Evolutionary conservation across 2,113 vertebrate species (phyloP).

Genomic region (Aphelocoma coerulescens): DNA sequence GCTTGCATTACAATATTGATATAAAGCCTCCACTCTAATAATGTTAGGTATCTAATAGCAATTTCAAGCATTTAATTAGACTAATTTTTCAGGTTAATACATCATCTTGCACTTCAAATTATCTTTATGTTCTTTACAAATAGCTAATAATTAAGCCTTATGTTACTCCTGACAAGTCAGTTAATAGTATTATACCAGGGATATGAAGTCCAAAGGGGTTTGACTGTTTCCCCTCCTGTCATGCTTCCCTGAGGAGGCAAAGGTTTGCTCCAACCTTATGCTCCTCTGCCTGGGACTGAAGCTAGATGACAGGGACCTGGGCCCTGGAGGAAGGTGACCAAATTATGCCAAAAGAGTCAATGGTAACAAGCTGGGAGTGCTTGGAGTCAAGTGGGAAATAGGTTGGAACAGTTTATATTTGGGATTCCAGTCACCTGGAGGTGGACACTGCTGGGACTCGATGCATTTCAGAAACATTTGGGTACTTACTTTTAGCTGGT

Average conservation of each 20-base stretch:
- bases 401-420: background rate
- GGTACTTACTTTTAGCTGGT: background rate
- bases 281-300: background rate
- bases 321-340: background rate
- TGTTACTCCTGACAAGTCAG: background rate
- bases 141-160: background rate
- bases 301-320: background rate
- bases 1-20: background rate
- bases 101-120: slow-evolving; percentile 11
- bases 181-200: background rate
- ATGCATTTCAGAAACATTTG: background rate
- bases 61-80: slow-evolving; percentile 17
- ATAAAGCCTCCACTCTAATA: background rate
- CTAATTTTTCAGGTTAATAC: background rate
- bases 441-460: background rate
- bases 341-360: background rate
- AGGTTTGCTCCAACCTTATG: background rate
- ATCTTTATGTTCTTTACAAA: background rate
- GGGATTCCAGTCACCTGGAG: background rate
- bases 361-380: background rate
- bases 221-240: background rate
- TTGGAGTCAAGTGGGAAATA: background rate
- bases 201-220: background rate
- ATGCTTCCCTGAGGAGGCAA: background rate
- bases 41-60: background rate